A percentile compares a stretch with the other conserved stretches of the same genome.
phyloP scores from a whole-genome alignment of 2,888 invertebrate species.

The Labia minor region DNA sequence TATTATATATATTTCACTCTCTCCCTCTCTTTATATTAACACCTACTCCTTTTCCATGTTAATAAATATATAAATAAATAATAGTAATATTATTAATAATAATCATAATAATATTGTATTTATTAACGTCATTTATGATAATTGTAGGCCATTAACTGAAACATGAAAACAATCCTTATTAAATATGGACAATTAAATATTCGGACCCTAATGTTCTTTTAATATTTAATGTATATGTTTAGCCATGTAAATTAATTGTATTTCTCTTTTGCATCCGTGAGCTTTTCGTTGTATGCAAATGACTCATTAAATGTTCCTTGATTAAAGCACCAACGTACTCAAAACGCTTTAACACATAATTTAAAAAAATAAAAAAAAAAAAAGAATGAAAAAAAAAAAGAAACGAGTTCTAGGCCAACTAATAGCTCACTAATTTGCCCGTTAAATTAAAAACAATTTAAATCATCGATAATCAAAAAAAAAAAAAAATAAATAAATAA shows the following conservation, averaged over 20 bases:
- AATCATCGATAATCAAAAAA: background rate
- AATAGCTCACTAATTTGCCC: constrained; percentile 13
- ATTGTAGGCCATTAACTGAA: constrained; percentile 4
- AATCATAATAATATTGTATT: background rate
- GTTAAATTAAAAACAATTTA: background rate
- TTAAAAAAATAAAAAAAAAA: too few relatives aligned
- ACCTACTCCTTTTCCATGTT: background rate
- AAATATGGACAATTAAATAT: constrained; percentile 17
- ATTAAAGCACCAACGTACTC: background rate
- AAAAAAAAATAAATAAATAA: background rate
- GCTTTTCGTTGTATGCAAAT: constrained; percentile 5
- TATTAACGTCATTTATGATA: constrained; percentile 7
- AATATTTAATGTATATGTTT: constrained; percentile 13
- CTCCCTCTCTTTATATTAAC: background rate
- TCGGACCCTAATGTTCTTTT: constrained; percentile 4
- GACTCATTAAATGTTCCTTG: constrained; percentile 3
- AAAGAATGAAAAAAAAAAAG: too few relatives aligned
- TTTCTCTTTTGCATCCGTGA: background rate
- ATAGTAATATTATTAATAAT: too few relatives aligned
- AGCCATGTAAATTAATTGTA: constrained; percentile 8
- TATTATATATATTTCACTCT: too few relatives aligned
- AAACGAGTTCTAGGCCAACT: constrained; percentile 3
- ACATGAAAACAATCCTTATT: constrained; percentile 16
- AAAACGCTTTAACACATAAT: constrained; percentile 13
- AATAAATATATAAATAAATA: background rate